phyloP scores from a whole-genome alignment of 2,888 invertebrate species.

The Amiota mariae region DNA sequence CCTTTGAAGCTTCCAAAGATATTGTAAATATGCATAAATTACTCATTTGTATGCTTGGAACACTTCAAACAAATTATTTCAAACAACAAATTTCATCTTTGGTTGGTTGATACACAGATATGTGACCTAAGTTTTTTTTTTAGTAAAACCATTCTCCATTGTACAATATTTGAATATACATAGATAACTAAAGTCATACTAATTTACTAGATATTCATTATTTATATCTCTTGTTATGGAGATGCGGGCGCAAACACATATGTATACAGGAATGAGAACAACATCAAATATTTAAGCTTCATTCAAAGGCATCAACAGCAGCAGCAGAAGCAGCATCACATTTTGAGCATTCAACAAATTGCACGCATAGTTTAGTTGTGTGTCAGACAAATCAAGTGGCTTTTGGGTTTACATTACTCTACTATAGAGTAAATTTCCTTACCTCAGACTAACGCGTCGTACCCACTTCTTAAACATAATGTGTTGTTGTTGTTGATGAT shows the following conservation, averaged over 20 bases:
- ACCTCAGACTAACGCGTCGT: constrained; percentile 73
- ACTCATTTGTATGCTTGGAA: no score
- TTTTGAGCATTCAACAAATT: not conserved
- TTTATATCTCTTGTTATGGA: not conserved
- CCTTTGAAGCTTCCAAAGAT: no score
- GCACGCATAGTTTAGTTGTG: constrained; percentile 4
- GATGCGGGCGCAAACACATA: constrained; percentile 17
- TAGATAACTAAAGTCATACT: constrained; percentile 6
- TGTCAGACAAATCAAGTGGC: not conserved
- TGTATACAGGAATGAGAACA: not conserved
- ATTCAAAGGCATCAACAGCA: not conserved
- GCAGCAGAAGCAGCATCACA: no score
- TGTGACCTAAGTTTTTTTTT: no score
- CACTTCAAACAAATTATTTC: no score
- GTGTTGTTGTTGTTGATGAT: not conserved
- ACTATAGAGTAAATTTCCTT: constrained; percentile 46
- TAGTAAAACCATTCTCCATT: not conserved
- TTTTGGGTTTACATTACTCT: constrained; percentile 5
- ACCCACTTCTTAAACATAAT: constrained; percentile 72
- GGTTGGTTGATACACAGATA: no score
- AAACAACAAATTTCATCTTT: no score
- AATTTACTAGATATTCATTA: not conserved
- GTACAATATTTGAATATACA: not conserved
- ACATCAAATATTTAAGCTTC: not conserved
- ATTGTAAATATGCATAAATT: no score